Evolutionary conservation across 2,113 vertebrate species (phyloP).

Genomic region (Elephas maximus): DNA sequence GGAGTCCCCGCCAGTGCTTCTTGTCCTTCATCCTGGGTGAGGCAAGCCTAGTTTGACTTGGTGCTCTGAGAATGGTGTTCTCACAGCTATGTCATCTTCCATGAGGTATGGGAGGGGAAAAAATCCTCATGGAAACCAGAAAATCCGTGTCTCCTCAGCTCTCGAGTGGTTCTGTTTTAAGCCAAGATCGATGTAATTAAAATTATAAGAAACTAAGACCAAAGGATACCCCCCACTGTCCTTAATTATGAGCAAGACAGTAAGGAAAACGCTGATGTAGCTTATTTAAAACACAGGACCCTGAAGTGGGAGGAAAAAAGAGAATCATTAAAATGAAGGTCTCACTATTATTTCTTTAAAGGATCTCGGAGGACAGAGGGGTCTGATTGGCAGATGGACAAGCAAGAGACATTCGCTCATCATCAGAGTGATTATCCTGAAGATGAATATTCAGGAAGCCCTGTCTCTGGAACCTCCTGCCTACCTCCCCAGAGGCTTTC

Average conservation of each 20-base stretch:
- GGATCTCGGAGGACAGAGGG: not conserved
- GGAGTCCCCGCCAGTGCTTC: not conserved
- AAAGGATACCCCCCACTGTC: slow-evolving; percentile 81
- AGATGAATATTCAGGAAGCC: not conserved
- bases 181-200: slow-evolving; percentile 87
- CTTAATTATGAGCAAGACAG: slow-evolving; percentile 70
- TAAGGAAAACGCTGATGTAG: slow-evolving; percentile 49
- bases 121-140: slow-evolving; percentile 67
- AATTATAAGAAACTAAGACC: slow-evolving; percentile 81
- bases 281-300: slow-evolving; percentile 57
- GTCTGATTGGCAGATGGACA: slow-evolving; percentile 60
- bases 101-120: not conserved
- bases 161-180: slow-evolving; percentile 85
- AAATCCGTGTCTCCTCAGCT: slow-evolving; percentile 81
- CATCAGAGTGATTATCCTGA: slow-evolving; percentile 14
- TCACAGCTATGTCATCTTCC: not conserved
- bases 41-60: not conserved
- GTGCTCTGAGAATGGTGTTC: not conserved
- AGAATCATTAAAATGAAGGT: slow-evolving; percentile 64
- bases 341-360: slow-evolving; percentile 40
- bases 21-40: not conserved
- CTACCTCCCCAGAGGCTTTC: not conserved
- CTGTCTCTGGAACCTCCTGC: not conserved
- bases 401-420: slow-evolving; percentile 31
- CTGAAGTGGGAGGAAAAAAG: slow-evolving; percentile 50